Evolutionary conservation across 1,140 invertebrate species (phyloP), one percentile per base, ranked within the genome.

Genomic region (Leptestheria dahalacensis): DNA sequence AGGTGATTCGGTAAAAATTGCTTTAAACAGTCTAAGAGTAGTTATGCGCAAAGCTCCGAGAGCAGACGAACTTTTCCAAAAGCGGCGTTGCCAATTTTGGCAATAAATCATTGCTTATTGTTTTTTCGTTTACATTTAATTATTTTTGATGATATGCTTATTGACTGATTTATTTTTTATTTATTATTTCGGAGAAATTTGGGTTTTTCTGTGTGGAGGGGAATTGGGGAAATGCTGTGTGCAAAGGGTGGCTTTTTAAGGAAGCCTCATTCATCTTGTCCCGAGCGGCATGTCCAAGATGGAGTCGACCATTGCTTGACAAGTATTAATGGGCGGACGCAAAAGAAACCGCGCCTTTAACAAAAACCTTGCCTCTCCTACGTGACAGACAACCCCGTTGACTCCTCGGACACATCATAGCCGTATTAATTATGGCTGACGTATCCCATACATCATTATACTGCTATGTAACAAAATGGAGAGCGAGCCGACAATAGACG

Each of bases 311-410:
- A 56, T 41, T 41, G 26, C 53, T n/a, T 56, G 53, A 56, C 53
- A 56, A 56, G 53, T 56, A 56, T 56, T 56, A 56, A 56, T 56
- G 26, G 41, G 53, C 53, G 53, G 53, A 41, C 21, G 33, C 33
- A 9, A 41, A 41, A 41, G 33, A 41, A 41, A 41, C 33, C 33
- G 33, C 33, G 33, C 33, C 33, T 41, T 41, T 41, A 41, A 41
- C 33, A 41, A 41, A 41, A 41, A 41, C 33, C 15, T 15, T 41
- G 6, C 33, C 15, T 15, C 6, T 41, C 6, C 33, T 41, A 41
- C 26, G 33, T 23, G 26, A 41, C 53, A 29, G 41, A 41, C 53
- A 56, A 56, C 20, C 53, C 41, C 41, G 24, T 41, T 41, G 24
- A 56, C 53, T 56, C 26, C 53, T 26, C 23, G 24, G 21, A 9